phyloP scores from a whole-genome alignment of 2,888 invertebrate species.

The Empis stercorea region DNA sequence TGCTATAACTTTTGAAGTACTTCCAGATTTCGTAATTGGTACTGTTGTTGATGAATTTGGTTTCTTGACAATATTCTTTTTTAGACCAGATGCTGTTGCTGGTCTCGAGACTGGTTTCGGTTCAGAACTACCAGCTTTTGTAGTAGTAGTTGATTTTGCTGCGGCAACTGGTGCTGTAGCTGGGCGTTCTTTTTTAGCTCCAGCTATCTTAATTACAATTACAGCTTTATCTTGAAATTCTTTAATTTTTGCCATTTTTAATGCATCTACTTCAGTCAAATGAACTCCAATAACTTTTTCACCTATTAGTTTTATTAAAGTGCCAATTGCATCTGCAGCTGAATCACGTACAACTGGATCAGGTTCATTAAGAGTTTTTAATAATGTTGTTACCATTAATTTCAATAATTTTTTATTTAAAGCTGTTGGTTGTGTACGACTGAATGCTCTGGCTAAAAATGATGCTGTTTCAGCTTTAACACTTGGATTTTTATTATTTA shows the following conservation, averaged over 20 bases:
- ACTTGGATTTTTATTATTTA: slow-evolving; percentile 84
- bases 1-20: slow-evolving; percentile 29
- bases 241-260: slow-evolving; percentile 89
- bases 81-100: slow-evolving; percentile 22
- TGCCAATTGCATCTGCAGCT: slow-evolving; percentile 86
- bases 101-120: slow-evolving; percentile 28
- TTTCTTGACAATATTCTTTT: slow-evolving; percentile 20
- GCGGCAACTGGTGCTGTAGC: slow-evolving; percentile 25
- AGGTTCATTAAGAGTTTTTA: slow-evolving; percentile 50
- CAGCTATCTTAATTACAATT: slow-evolving; percentile 57
- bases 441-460: slow-evolving; percentile 72
- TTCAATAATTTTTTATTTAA: slow-evolving; percentile 86
- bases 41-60: slow-evolving; percentile 11
- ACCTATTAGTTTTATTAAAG: slow-evolving; percentile 83
- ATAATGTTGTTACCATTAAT: slow-evolving; percentile 58
- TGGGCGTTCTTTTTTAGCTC: slow-evolving; percentile 43
- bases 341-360: slow-evolving; percentile 88
- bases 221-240: slow-evolving; percentile 90
- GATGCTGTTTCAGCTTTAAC: slow-evolving; percentile 77
- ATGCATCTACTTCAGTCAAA: slow-evolving; percentile 73
- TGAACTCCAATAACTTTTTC: slow-evolving; percentile 81
- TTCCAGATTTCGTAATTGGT: slow-evolving; percentile 26
- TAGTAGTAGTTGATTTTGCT: slow-evolving; percentile 11
- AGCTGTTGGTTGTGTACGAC: slow-evolving; percentile 64
- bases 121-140: slow-evolving; percentile 23